Percentiles rank a stretch among this genome's conserved stretches.
These are phyloP conservation scores for Halictus quadricinctus DNA, from an alignment of 2,888 invertebrate genomes.

Conservation along the genomic window DNA sequence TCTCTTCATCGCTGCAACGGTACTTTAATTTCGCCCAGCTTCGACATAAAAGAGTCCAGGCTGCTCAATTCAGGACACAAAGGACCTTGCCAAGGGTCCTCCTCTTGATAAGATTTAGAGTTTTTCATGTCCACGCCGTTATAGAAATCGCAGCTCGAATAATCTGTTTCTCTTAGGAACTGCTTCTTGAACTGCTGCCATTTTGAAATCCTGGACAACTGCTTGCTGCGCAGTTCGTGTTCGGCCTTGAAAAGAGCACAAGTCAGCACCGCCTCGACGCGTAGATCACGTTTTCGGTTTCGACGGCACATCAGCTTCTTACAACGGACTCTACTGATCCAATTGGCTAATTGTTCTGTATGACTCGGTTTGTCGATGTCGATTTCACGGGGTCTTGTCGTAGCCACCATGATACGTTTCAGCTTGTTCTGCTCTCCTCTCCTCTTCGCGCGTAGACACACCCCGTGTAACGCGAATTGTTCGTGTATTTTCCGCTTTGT, in stretches of 20 bases:
- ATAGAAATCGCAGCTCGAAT: constrained; percentile 39
- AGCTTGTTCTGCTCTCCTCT: not conserved
- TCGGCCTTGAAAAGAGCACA: constrained; percentile 85
- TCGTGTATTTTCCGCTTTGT: not conserved
- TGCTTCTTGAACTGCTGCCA: constrained; percentile 83
- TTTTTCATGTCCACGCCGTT: constrained; percentile 29
- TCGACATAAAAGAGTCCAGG: constrained; percentile 87
- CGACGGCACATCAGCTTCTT: constrained; percentile 85
- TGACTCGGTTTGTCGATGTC: constrained; percentile 69
- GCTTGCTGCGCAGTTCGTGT: constrained; percentile 85
- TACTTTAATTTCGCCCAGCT: constrained; percentile 85
- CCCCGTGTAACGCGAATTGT: not conserved
- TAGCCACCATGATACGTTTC: constrained; percentile 60
- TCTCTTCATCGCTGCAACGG: constrained; percentile 80
- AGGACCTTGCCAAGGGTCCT: constrained; percentile 70
- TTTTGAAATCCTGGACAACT: constrained; percentile 85
- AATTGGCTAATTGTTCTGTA: constrained; percentile 80
- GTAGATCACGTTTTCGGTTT: constrained; percentile 85
- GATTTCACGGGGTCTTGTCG: constrained; percentile 64
- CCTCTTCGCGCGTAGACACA: not conserved
- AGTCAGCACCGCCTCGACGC: constrained; percentile 87
- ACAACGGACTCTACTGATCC: constrained; percentile 86
- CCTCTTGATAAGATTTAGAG: constrained; percentile 29
- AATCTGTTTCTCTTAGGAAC: constrained; percentile 54
- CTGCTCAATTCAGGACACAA: constrained; percentile 85